Base-by-base conservation (phyloP, 1,140 invertebrate species). In the Drosophila grimshawi region DNA sequence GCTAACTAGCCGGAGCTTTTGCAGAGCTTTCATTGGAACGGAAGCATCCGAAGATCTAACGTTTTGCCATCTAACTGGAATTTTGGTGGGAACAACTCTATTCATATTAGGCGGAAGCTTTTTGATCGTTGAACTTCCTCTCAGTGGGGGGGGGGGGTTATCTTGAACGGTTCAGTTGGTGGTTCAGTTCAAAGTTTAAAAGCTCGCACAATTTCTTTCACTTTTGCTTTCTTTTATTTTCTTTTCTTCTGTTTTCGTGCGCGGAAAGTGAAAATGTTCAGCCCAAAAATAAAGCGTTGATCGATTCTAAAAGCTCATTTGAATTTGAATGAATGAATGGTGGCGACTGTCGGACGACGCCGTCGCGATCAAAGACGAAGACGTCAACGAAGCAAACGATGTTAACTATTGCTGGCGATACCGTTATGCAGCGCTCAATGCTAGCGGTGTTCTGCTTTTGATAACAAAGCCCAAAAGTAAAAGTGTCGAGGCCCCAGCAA, bases 181-280 rank as follows among this genome's bases (percentile, higher is more conserved):
- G 49, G 52, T 51, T 69, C 51, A 62, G 77, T 55, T 64, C 33
- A 75, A 41, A 49, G 66, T 62, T 65, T 80, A 10, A 10, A 19
- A 19, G 19, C 19, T 19, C 19, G 19, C 19, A 19, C 51, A 43
- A 43, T 57, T 80, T 85, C 82, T 86, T 88, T 82, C 83, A 76
- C 63, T 86, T 81, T 76, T 82, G 78, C 53, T 78, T 62, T 51
- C 61, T 67, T 65, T 78, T 55, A 43, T 33, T 19, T 19, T 19
- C 19, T 19, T 19, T 19, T 19, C 19, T 19, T 19, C 19, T 19
- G 19, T 19, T 19, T 37, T 71, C 19, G 37, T 32, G 37, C 37
- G 70, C 71, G 71, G 82, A 86, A 86, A 86, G 82, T 86, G 81
- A 86, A 86, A 86, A 86, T 77, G 30, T 45, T 10, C n/a, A 27